Base-by-base conservation (phyloP, 2,113 vertebrate species). In the Corydoras sp. region DNA sequence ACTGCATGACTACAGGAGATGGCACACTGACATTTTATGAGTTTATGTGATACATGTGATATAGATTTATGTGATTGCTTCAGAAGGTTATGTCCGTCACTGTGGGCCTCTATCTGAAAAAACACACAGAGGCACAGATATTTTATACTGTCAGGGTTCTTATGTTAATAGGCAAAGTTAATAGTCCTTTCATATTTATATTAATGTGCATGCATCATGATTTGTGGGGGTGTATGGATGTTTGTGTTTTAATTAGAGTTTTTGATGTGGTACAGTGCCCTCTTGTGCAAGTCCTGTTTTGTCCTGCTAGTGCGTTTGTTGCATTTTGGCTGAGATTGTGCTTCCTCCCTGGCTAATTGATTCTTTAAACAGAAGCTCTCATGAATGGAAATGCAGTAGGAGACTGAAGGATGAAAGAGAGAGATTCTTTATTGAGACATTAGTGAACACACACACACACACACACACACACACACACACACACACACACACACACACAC, bases 191-290 rank as follows among this genome's bases (percentile, higher is more conserved):
- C 48, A 73, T 4, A n/a, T 60, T 66, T 67, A 67, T 67, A 61
- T 56, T 71, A 15, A 9, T 64, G 43, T 63, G 31, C 10, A 54
- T 24, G 1, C 18, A 24, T 24, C 18, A 24, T 62, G 30, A 43
- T 71, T 49, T 53, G 18, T 48, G 24, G 56, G 62, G 43, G 30
- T 72, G 12, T 65, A 18, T 29, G 31, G 9, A 30, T 69, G 43
- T 61, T 11, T 64, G 24, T 64, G 61, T n/a, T 58, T 32, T 73
- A 66, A 73, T 73, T 56, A 73, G 71, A 13, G 63, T 67, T 73
- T 73, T 61, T 73, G 71, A 73, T 67, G 64, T 61, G 50, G 64
- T 56, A 58, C 62, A 65, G 62, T 73, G 71, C 63, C 64, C 65
- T 68, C 53, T 68, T 68, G 30, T 58, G 65, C 8, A 12, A 55